Evolutionary conservation across 2,888 invertebrate species (phyloP).

Genomic region (Ochropleura leucogaster): DNA sequence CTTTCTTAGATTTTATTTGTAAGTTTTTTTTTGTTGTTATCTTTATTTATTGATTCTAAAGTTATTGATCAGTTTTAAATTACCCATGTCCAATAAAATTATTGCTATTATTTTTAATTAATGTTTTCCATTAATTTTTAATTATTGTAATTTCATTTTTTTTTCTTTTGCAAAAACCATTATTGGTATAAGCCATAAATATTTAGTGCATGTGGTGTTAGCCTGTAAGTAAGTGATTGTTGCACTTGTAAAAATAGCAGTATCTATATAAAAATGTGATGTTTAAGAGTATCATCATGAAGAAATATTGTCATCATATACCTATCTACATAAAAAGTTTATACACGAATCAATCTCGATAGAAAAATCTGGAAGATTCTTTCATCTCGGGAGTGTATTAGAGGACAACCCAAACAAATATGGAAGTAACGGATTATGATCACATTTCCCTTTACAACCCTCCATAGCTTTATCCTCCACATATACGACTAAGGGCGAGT

Average conservation of each 20-base stretch:
- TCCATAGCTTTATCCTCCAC: slow-evolving; percentile 79
- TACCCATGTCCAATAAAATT: too few relatives aligned
- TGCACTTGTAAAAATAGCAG: neutral
- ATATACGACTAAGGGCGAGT: slow-evolving; percentile 71
- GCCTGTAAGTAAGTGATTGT: too few relatives aligned
- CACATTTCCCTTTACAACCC: slow-evolving; percentile 83
- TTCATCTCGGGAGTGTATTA: slow-evolving; percentile 67
- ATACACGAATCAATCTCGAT: slow-evolving; percentile 52
- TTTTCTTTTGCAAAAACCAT: too few relatives aligned
- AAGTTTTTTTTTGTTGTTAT: too few relatives aligned
- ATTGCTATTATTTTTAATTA: too few relatives aligned
- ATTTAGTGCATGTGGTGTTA: too few relatives aligned
- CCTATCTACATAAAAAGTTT: neutral
- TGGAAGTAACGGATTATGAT: slow-evolving; percentile 83
- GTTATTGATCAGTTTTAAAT: too few relatives aligned
- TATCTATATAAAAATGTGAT: neutral
- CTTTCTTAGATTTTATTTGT: too few relatives aligned
- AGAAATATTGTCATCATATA: neutral
- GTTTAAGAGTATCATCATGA: neutral
- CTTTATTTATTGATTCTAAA: too few relatives aligned
- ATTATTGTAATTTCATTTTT: too few relatives aligned
- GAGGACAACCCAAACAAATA: slow-evolving; percentile 79
- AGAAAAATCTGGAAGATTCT: slow-evolving; percentile 60
- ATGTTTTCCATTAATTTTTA: too few relatives aligned
- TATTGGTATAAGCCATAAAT: too few relatives aligned